Percentiles rank a stretch among this genome's conserved stretches.
phyloP scores from a whole-genome alignment of 2,888 invertebrate genomes.

The Diarsia brunnea region DNA sequence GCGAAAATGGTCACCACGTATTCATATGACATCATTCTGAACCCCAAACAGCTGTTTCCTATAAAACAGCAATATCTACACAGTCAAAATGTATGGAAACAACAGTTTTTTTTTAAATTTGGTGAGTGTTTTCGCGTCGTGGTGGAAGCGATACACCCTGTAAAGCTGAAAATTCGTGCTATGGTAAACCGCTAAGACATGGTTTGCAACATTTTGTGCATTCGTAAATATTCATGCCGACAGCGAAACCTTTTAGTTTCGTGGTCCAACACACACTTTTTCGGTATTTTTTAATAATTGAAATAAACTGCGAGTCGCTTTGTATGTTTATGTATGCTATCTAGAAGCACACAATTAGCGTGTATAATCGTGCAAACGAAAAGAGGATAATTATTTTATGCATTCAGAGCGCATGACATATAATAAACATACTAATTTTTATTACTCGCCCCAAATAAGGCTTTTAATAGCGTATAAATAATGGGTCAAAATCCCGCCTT shows the following conservation, averaged over 20 bases:
- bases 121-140: too few species aligned
- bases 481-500: too few species aligned
- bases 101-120: too few species aligned
- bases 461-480: too few species aligned
- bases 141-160: too few species aligned
- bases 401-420: neutral
- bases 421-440: neutral
- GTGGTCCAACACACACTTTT: neutral
- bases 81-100: too few species aligned
- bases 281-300: neutral
- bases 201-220: neutral
- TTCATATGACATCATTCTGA: too few species aligned
- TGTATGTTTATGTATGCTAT: neutral
- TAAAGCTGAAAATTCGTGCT: neutral
- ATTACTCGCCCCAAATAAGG: too few species aligned
- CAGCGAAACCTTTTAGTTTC: neutral
- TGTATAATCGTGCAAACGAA: constrained; percentile 1
- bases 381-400: neutral
- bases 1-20: too few species aligned
- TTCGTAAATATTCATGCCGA: neutral
- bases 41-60: too few species aligned
- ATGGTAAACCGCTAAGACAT: neutral
- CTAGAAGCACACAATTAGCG: neutral
- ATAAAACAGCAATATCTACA: too few species aligned
- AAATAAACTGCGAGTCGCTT: neutral